A percentile compares a stretch with the other conserved stretches of the same genome.
Evolutionary conservation across 30 jellyfish, hydroid and myxozoan genomes (phyloP).

Genomic region (Aurelia sp.): DNA sequence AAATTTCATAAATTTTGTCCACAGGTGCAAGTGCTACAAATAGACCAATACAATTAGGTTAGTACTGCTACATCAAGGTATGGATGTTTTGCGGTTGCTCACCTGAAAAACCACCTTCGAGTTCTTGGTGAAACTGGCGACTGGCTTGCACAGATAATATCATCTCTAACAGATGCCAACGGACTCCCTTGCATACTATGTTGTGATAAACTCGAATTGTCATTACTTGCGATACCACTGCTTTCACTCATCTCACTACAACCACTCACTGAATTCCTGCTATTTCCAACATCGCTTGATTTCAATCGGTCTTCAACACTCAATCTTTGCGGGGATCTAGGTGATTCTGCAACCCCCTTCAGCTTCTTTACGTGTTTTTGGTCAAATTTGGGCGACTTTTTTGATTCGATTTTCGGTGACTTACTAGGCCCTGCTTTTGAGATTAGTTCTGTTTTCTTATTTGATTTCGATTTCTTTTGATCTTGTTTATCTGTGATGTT

Average conservation of each 20-base stretch:
- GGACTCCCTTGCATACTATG: constrained; percentile 81
- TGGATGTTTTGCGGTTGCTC: not conserved
- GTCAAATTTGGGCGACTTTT: constrained; percentile 40
- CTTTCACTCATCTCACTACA: constrained; percentile 82
- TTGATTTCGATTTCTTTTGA: constrained; percentile 25
- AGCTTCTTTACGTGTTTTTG: not conserved
- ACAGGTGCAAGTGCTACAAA: too few species aligned
- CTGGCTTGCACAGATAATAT: constrained; percentile 9
- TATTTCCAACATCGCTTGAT: constrained; percentile 47
- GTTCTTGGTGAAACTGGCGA: constrained; percentile 75
- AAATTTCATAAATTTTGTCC: too few species aligned
- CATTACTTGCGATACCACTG: constrained; percentile 85
- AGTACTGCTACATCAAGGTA: too few species aligned
- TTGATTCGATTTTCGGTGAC: constrained; percentile 45
- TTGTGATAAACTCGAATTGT: constrained; percentile 72
- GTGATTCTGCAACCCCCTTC: not conserved
- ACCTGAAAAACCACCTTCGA: constrained; percentile 89
- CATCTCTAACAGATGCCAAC: constrained; percentile 23
- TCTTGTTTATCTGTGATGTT: not conserved
- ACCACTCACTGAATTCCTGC: constrained; percentile 75
- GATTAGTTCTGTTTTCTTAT: constrained; percentile 30
- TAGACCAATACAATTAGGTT: too few species aligned
- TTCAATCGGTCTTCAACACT: not conserved
- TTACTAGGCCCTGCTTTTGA: constrained; percentile 33
- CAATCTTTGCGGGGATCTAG: constrained; percentile 15